phyloP scores from a whole-genome alignment of 1,140 invertebrate species.

The Mycetomoellerius zeteki region DNA sequence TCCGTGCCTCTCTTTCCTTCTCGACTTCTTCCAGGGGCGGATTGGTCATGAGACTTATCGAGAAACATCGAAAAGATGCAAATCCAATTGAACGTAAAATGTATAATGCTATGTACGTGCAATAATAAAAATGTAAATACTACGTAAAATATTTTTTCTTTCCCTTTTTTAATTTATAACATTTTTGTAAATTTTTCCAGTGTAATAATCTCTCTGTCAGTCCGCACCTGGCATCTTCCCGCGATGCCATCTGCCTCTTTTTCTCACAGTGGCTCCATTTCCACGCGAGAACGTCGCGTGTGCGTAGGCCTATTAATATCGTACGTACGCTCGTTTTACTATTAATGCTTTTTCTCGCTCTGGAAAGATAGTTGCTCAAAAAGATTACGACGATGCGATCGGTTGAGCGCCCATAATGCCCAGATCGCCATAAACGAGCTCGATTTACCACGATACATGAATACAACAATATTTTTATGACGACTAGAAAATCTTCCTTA shows the following conservation, averaged over 20 bases:
- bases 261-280: conserved; percentile 8
- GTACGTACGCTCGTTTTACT: conserved; percentile 49
- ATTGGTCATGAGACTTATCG: conserved; percentile 4
- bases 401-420: not conserved
- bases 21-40: conserved; percentile 35
- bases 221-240: conserved; percentile 23
- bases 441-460: conserved; percentile 39
- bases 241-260: conserved; percentile 28
- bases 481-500: not conserved
- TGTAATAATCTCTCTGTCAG: not conserved
- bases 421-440: conserved; percentile 20
- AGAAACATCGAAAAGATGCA: not conserved
- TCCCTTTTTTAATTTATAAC: not conserved
- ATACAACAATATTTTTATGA: conserved; percentile 11
- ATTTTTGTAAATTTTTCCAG: not conserved
- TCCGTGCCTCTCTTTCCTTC: not conserved
- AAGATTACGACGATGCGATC: conserved; percentile 29
- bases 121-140: not conserved
- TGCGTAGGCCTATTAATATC: conserved; percentile 45
- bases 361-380: conserved; percentile 5
- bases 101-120: too few relatives aligned
- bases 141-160: not conserved
- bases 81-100: not conserved
- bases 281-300: conserved; percentile 23
- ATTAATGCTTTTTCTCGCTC: conserved; percentile 46